A percentile compares a stretch with the other conserved stretches of the same genome.
Conservation (phyloP, 2,888 invertebrate genomes). For the Ctenicera cuprea region DNA sequence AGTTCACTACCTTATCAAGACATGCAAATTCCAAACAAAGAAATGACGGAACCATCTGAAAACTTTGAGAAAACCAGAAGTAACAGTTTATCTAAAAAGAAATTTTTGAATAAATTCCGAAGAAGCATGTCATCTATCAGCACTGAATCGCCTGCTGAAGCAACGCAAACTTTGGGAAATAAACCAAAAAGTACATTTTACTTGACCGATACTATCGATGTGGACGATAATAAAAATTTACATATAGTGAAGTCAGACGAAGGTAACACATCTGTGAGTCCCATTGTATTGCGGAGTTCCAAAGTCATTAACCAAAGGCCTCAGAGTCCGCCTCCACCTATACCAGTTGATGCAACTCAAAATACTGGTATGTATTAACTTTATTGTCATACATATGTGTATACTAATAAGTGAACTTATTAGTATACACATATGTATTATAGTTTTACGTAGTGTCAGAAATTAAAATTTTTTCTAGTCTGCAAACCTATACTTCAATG, state of each 20-base stretch:
- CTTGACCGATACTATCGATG: constrained; percentile 80
- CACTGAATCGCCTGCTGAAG: constrained; percentile 74
- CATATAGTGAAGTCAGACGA: constrained; percentile 65
- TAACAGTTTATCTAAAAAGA: constrained; percentile 58
- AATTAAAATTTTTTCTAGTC: no score
- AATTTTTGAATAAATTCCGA: constrained; percentile 76
- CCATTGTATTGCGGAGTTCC: constrained; percentile 50
- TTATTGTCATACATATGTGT: background rate
- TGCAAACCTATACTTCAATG: no score
- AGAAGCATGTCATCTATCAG: constrained; percentile 76
- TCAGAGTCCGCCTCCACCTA: constrained; percentile 70
- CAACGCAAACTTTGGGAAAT: constrained; percentile 69
- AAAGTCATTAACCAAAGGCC: constrained; percentile 62
- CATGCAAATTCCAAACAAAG: constrained; percentile 41
- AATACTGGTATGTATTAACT: constrained; percentile 51
- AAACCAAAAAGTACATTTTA: constrained; percentile 82
- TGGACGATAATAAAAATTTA: constrained; percentile 70
- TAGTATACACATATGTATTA: no score
- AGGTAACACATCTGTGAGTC: constrained; percentile 68
- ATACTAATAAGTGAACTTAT: no score
- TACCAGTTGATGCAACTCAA: constrained; percentile 59
- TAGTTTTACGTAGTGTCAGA: no score
- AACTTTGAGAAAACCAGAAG: constrained; percentile 48
- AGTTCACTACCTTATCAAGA: constrained; percentile 48
- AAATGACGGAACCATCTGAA: constrained; percentile 35